Percentiles rank a stretch among this genome's conserved stretches.
These are phyloP conservation scores for Diachasmimorpha longicaudata DNA, from an alignment of 1,140 invertebrate species.

Conservation along the genomic window DNA sequence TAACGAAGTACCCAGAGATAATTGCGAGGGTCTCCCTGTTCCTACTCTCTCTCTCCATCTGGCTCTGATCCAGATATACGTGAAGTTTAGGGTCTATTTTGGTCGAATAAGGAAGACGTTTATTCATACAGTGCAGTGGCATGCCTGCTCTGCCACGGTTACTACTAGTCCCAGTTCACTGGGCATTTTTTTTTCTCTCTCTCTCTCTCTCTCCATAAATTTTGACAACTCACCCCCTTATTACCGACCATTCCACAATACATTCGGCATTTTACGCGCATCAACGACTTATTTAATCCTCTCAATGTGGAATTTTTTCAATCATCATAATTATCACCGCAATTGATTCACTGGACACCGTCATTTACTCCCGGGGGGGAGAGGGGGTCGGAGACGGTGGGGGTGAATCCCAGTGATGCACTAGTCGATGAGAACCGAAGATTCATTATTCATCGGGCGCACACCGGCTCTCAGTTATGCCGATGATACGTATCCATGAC, in stretches of 20 bases:
- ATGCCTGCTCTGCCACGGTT: not conserved
- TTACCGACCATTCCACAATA: no score
- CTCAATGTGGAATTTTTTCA: no score
- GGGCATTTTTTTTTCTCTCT: not conserved
- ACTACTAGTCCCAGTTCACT: not conserved
- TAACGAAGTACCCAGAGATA: constrained; percentile 48
- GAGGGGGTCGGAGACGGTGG: no score
- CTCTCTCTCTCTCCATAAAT: no score
- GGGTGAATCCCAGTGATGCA: not conserved
- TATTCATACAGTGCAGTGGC: constrained; percentile 46
- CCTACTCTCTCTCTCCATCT: constrained; percentile 37
- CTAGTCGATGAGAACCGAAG: constrained; percentile 41
- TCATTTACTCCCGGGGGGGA: no score
- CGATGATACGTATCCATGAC: constrained; percentile 64
- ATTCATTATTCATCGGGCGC: constrained; percentile 57
- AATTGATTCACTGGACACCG: no score
- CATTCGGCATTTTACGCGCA: no score
- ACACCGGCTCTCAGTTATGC: constrained; percentile 59
- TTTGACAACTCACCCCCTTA: no score
- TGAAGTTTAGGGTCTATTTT: constrained; percentile 61
- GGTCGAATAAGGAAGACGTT: constrained; percentile 62
- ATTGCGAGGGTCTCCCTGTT: constrained; percentile 51
- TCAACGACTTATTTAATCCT: no score
- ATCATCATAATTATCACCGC: no score
- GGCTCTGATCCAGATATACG: constrained; percentile 58